A percentile compares a stretch with the other conserved stretches of the same genome.
Conservation (phyloP, 2,888 invertebrate species). For the Tigriopus californicus region DNA sequence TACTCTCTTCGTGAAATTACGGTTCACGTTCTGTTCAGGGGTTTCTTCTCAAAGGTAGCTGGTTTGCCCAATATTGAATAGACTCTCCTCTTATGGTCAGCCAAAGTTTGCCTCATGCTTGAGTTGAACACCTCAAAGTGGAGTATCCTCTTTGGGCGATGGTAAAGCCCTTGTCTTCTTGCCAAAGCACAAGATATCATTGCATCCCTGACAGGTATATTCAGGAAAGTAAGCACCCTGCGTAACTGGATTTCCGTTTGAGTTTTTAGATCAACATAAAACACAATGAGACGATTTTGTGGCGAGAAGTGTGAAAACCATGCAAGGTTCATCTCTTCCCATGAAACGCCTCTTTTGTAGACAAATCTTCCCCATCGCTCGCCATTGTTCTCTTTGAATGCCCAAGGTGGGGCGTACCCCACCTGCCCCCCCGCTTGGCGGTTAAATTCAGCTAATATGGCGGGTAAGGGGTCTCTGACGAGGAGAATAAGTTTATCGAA, state of each 20-base stretch:
- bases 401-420: conserved; percentile 50
- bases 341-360: conserved; percentile 40
- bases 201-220: too few relatives aligned
- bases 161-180: too few relatives aligned
- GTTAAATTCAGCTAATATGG: conserved; percentile 62
- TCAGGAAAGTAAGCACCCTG: conserved; percentile 31
- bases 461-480: conserved; percentile 46
- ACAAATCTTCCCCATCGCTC: conserved; percentile 55
- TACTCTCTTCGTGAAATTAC: too few relatives aligned
- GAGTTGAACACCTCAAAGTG: too few relatives aligned
- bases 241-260: conserved; percentile 36
- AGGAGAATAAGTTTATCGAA: conserved; percentile 49
- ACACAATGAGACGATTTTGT: conserved; percentile 46
- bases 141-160: too few relatives aligned
- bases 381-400: conserved; percentile 41
- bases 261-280: conserved; percentile 45
- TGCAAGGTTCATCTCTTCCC: conserved; percentile 47
- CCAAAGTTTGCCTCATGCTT: too few relatives aligned
- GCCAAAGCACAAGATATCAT: too few relatives aligned
- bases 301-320: conserved; percentile 46
- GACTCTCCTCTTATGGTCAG: too few relatives aligned
- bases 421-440: conserved; percentile 58
- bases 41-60: too few relatives aligned
- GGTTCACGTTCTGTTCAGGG: too few relatives aligned
- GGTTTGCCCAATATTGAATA: too few relatives aligned